Percentiles rank a stretch among this genome's conserved stretches.
Evolutionary conservation across 1,140 invertebrate genomes (phyloP).

Genomic region (Drosophila sturtevanti): DNA sequence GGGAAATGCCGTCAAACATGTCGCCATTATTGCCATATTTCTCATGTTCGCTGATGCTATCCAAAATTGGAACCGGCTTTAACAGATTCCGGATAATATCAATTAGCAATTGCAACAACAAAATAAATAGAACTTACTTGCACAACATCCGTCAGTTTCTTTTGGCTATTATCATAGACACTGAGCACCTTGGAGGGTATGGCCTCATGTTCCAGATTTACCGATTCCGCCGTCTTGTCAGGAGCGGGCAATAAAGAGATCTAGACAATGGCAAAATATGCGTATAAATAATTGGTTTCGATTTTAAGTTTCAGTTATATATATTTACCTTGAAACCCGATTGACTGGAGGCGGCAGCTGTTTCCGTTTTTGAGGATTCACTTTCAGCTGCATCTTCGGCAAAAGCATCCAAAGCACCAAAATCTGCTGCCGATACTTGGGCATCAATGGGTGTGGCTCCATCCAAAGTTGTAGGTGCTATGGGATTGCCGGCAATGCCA

Average conservation of each 20-base stretch:
- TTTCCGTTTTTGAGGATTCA: conserved; percentile 23
- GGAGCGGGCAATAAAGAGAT: conserved; percentile 64
- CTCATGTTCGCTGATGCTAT: conserved; percentile 84
- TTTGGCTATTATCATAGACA: conserved; percentile 72
- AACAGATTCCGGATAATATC: background rate
- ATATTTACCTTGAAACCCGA: conserved; percentile 65
- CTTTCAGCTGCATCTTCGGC: conserved; percentile 57
- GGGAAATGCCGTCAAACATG: conserved; percentile 83
- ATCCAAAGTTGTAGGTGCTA: conserved; percentile 59
- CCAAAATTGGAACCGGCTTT: conserved; percentile 84
- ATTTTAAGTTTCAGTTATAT: background rate
- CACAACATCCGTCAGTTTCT: conserved; percentile 62
- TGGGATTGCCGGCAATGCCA: conserved; percentile 20
- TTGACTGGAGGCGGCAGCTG: conserved; percentile 47
- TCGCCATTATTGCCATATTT: conserved; percentile 86
- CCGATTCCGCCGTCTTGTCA: conserved; percentile 69
- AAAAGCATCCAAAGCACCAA: conserved; percentile 62
- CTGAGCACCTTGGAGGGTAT: conserved; percentile 72
- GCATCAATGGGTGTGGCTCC: conserved; percentile 72
- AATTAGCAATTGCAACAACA: background rate
- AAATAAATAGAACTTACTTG: conserved; percentile 56
- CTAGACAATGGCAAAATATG: conserved; percentile 17
- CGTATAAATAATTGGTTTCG: background rate
- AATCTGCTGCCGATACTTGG: conserved; percentile 57
- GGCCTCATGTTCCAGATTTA: conserved; percentile 75